Conservation (phyloP, 2,113 vertebrate species). For the Peucedramus taeniatus region DNA sequence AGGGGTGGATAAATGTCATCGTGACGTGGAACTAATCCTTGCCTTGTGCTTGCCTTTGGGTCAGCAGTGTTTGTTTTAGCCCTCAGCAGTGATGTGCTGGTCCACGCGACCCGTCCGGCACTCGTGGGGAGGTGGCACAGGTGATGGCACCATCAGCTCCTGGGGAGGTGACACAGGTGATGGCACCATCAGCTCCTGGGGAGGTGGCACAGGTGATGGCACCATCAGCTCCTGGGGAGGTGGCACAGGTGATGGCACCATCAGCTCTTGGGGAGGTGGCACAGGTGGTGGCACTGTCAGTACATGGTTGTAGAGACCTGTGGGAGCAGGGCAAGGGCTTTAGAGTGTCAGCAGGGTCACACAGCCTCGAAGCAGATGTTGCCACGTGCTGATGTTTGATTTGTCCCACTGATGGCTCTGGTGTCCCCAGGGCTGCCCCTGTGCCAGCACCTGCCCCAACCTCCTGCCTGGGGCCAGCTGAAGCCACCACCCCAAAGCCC, state of each 20-base stretch:
- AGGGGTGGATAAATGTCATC: constrained; percentile 6
- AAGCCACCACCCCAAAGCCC: accelerated
- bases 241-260: not conserved
- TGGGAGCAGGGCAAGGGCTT: not conserved
- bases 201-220: not conserved
- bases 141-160: not conserved
- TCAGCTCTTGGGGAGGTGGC: not conserved
- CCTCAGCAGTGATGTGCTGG: not conserved
- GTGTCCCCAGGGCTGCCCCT: not conserved
- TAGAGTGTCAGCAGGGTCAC: not conserved
- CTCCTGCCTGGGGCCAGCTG: accelerated
- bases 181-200: not conserved
- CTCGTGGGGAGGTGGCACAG: not conserved
- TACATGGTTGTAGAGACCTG: not conserved
- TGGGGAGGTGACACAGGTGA: not conserved
- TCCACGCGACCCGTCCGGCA: not conserved
- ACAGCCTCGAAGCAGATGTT: accelerated
- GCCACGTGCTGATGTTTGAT: accelerated
- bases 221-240: accelerated
- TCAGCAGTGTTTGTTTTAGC: not conserved
- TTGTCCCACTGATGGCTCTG: not conserved
- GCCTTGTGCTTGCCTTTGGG: not conserved
- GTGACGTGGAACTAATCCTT: not conserved
- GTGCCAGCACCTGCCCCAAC: no score
- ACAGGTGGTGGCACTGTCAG: accelerated